These are phyloP conservation scores for Holothuria leucospilota DNA, from an alignment of 53 echinoderm and acorn worm species.

Conservation along the genomic window DNA sequence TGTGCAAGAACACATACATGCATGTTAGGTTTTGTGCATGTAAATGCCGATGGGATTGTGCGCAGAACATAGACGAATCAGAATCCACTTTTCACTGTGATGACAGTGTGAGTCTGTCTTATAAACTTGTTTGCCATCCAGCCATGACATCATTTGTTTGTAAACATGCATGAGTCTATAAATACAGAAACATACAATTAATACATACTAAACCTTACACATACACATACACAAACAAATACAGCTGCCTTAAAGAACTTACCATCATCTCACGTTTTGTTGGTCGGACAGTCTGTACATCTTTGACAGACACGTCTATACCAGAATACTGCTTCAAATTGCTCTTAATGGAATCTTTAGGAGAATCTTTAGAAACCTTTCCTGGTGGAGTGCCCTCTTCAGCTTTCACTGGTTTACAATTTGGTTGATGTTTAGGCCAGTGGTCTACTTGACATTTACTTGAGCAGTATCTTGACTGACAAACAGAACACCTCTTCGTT, in stretches of 20 bases:
- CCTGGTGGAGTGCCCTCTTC: background rate
- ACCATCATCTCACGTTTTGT: slow-evolving; percentile 3
- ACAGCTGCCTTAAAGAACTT: background rate
- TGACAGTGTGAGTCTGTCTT: too few species aligned
- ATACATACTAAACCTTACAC: too few species aligned
- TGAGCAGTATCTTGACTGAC: slow-evolving; percentile 21
- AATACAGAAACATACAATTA: too few species aligned
- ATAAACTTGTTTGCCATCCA: too few species aligned
- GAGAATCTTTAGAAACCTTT: background rate
- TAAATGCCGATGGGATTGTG: too few species aligned
- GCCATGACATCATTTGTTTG: too few species aligned
- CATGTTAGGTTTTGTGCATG: too few species aligned
- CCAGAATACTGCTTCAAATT: background rate
- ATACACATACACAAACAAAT: too few species aligned
- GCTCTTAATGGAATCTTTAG: background rate
- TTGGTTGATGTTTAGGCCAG: slow-evolving; percentile 11
- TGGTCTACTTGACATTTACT: slow-evolving; percentile 19
- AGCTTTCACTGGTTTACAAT: slow-evolving; percentile 5
- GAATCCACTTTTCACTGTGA: too few species aligned
- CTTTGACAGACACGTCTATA: background rate
- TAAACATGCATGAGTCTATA: too few species aligned
- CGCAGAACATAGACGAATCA: too few species aligned
- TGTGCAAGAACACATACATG: too few species aligned
- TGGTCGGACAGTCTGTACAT: background rate
- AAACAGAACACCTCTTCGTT: slow-evolving; percentile 15